Evolutionary conservation across 30 jellyfish, hydroid and myxozoan species (phyloP), one percentile per base, ranked within the genome.

Genomic region (Rhopilema esculentum): DNA sequence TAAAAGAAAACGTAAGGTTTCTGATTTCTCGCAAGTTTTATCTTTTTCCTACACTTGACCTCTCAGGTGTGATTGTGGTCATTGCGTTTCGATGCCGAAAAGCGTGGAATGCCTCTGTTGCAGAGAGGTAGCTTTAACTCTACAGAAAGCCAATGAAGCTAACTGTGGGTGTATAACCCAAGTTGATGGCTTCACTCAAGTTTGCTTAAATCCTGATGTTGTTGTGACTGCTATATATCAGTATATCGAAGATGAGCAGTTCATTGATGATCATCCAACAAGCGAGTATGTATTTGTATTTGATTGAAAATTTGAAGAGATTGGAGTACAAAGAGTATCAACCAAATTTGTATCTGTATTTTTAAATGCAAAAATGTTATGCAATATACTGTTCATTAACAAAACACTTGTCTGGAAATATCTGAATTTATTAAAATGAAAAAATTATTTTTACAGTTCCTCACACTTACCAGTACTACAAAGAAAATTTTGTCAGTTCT

Each of bases 111-210:
- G 74, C 74, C 74, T 25, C 31, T 64, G 31, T 25, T 64, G 74
- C 74, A 64, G 31, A 64, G 74, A 64, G 31, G 74, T 64, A 20
- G 74, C 27, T 20, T 20, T 20, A 20, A 64, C 31, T 64, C 31
- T 64, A 18, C 27, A 21, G 31, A 64, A 64, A 64, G 74, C 27
- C 27, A 64, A 64, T 64, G 74, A 64, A 64, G 74, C 31, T 20
- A 64, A 64, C 74, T 64, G 74, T 25, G 74, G 31, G 27, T 21
- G 74, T 21, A 64, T 21, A 20, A 64, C 74, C 30, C 30, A 64
- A 64, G 74, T 64, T 64, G 74, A 64, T 64, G 74, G 74, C 74
- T 64, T 64, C 31, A 64, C 74, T 64, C 74, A 6, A 20, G 74
- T 64, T 64, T 64, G 74, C 31, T 25, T 64, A 20, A 64, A 64